These are phyloP conservation scores for Vulpes ferrilata DNA, from an alignment of 2,113 vertebrate genomes.

Conservation along the genomic window DNA sequence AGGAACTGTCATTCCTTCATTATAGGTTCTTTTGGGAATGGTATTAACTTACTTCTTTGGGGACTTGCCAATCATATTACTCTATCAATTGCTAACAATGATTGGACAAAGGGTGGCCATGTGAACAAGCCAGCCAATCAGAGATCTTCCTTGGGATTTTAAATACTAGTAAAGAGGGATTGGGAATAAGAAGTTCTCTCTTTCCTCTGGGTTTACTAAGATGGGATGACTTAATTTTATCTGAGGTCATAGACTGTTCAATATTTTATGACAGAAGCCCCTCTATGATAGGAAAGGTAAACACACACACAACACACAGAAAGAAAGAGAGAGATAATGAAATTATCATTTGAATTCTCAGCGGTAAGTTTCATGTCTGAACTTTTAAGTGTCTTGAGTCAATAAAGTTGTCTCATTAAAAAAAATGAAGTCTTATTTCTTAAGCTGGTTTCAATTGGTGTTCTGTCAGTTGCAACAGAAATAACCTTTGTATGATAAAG, in stretches of 20 bases:
- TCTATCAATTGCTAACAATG: not conserved
- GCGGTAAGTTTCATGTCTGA: not conserved
- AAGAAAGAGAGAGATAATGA: not conserved
- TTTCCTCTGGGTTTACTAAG: not conserved
- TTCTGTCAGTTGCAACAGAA: conserved; percentile 51
- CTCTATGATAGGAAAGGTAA: not conserved
- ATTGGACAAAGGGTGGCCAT: not conserved
- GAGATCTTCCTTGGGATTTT: not conserved
- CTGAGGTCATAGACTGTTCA: not conserved
- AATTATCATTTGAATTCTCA: conserved; percentile 27
- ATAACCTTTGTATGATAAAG: not conserved
- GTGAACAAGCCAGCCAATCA: not conserved
- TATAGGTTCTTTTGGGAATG: not conserved
- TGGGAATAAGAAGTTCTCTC: not conserved
- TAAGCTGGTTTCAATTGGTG: not conserved
- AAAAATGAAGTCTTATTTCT: not conserved
- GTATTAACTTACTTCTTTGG: not conserved
- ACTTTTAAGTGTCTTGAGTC: conserved; percentile 23
- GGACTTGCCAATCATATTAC: not conserved
- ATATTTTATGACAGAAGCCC: not conserved
- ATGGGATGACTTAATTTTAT: not conserved
- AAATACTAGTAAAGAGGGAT: not conserved
- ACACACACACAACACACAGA: not conserved
- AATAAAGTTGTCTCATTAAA: not conserved
- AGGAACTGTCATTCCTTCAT: not conserved